A percentile compares a stretch with the other conserved stretches of the same genome.
Evolutionary conservation across 2,113 vertebrate species (phyloP).

Genomic region (Neolamprologus variostigma): DNA sequence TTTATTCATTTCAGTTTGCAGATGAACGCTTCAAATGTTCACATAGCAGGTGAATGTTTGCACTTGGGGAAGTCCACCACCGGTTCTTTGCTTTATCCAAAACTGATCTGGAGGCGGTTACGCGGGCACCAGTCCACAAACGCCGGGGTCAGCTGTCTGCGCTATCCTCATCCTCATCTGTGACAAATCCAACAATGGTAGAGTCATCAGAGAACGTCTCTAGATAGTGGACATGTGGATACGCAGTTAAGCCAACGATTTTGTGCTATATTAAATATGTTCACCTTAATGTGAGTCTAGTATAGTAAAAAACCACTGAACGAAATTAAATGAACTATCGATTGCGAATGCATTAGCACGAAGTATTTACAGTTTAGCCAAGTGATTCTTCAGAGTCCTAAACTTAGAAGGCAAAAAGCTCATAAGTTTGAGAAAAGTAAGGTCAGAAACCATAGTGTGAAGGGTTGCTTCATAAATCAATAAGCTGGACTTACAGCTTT

Average conservation of each 20-base stretch:
- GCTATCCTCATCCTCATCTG: not conserved
- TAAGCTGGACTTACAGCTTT: not conserved
- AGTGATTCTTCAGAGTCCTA: not conserved
- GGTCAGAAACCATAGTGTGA: not conserved
- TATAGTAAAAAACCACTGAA: not conserved
- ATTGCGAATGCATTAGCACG: not conserved
- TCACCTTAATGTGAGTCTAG: conserved; percentile 18
- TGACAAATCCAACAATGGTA: not conserved
- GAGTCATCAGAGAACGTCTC: not conserved
- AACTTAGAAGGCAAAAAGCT: not conserved
- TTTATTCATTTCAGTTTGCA: not conserved
- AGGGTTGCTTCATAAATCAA: conserved; percentile 41
- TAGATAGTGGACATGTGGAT: not conserved
- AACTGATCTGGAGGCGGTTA: not conserved
- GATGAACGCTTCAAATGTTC: not conserved
- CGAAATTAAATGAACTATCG: not conserved
- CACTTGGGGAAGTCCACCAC: not conserved
- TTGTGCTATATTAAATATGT: not conserved
- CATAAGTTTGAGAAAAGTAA: conserved; percentile 5
- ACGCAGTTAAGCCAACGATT: conserved; percentile 30
- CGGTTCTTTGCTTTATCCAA: not conserved
- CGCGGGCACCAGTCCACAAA: not conserved
- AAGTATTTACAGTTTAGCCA: not conserved
- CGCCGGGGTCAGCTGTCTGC: rapidly evolving
- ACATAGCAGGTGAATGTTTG: not conserved